Percentiles rank a stretch among this genome's conserved stretches.
phyloP scores from a whole-genome alignment of 2,888 invertebrate genomes.

The Anthrax anthrax region DNA sequence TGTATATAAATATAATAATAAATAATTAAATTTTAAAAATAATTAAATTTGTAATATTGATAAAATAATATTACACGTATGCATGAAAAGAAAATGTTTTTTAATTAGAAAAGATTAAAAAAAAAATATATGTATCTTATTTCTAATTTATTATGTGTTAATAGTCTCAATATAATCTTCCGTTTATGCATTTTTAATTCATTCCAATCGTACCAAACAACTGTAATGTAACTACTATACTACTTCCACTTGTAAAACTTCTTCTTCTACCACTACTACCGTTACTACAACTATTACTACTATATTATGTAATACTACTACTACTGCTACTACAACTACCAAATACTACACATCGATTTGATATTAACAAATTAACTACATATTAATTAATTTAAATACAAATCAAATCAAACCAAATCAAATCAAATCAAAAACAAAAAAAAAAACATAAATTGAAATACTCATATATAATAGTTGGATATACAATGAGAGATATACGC shows the following conservation, averaged over 20 bases:
- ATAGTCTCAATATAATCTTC: slow-evolving; percentile 5
- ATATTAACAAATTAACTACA: slow-evolving; percentile 2
- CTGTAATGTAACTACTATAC: neutral
- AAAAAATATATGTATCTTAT: neutral
- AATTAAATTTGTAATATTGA: too few species aligned
- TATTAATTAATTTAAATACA: too few species aligned
- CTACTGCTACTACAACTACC: too few species aligned
- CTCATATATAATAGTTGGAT: slow-evolving; percentile 56
- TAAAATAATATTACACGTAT: too few species aligned
- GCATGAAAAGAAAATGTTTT: neutral
- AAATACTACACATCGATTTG: neutral
- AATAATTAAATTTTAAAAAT: neutral
- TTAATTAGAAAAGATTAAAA: neutral
- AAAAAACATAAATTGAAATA: neutral
- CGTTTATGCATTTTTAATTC: slow-evolving; percentile 9
- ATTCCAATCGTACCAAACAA: slow-evolving; percentile 8
- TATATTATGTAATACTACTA: neutral
- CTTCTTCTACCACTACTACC: too few species aligned
- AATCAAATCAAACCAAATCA: too few species aligned
- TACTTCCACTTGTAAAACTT: too few species aligned
- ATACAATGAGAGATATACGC: slow-evolving; percentile 95
- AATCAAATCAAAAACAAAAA: slow-evolving; percentile 1
- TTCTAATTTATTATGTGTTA: neutral
- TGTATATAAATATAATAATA: neutral
- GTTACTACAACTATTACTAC: too few species aligned